phyloP scores from a whole-genome alignment of 1,140 invertebrate species.

The Nomia melanderi region DNA sequence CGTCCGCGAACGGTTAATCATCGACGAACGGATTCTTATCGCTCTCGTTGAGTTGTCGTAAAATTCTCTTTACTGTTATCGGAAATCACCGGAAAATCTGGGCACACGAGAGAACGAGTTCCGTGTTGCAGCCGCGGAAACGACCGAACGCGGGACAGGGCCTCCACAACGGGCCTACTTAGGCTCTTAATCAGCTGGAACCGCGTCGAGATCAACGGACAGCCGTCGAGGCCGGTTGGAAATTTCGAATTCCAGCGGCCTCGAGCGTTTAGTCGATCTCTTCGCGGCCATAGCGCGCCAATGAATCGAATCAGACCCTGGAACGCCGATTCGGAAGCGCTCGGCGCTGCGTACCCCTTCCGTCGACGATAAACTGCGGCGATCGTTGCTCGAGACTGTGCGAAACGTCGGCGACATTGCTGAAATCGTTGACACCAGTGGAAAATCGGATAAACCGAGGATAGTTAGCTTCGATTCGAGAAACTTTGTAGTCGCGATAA shows the following conservation, averaged over 20 bases:
- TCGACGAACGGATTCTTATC: too few relatives aligned
- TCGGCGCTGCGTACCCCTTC: neutral
- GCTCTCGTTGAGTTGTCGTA: too few relatives aligned
- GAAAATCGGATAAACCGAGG: too few relatives aligned
- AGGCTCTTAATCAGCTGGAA: neutral
- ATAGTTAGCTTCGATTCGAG: too few relatives aligned
- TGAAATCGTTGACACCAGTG: neutral
- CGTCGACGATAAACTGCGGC: neutral
- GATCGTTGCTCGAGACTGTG: neutral
- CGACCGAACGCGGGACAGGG: neutral
- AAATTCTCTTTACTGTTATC: too few relatives aligned
- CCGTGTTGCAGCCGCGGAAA: too few relatives aligned
- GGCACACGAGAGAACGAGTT: neutral
- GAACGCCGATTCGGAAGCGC: neutral
- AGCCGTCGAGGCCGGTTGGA: neutral
- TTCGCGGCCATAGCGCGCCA: neutral
- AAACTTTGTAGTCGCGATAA: too few relatives aligned
- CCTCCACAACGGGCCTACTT: constrained; percentile 1
- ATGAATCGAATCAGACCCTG: neutral
- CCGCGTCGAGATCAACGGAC: neutral
- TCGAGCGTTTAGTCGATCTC: neutral
- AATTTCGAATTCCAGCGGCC: neutral
- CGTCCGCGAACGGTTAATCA: too few relatives aligned
- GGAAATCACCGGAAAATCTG: neutral
- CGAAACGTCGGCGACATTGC: neutral